A percentile compares a stretch with the other conserved stretches of the same genome.
phyloP scores from a whole-genome alignment of 2,888 invertebrate species.

The Epistrophe grossulariae region DNA sequence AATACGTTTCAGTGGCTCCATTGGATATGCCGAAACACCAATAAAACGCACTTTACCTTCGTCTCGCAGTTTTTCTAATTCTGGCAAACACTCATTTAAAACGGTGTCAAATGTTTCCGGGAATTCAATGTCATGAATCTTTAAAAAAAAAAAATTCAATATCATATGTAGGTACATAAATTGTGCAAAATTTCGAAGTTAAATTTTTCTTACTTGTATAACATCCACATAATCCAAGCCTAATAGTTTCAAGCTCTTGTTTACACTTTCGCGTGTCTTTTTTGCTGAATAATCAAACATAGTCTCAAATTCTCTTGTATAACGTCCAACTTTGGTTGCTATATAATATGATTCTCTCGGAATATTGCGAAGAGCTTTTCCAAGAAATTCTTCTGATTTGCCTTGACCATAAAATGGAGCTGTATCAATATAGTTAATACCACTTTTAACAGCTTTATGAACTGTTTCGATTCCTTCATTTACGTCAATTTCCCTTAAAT shows the following conservation, averaged over 20 bases:
- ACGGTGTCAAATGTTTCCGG: slow-evolving; percentile 90
- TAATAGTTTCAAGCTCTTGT: slow-evolving; percentile 89
- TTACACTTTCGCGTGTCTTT: slow-evolving; percentile 90
- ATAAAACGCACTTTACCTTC: slow-evolving; percentile 91
- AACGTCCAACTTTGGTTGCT: slow-evolving; percentile 96
- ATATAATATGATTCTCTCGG: slow-evolving; percentile 94
- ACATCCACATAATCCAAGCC: slow-evolving; percentile 94
- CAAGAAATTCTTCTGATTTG: slow-evolving; percentile 91
- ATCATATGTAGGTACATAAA: too few species aligned
- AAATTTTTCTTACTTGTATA: slow-evolving; percentile 88
- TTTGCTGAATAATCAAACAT: slow-evolving; percentile 95
- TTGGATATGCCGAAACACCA: slow-evolving; percentile 94
- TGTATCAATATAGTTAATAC: slow-evolving; percentile 96
- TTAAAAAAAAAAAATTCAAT: slow-evolving; percentile 68
- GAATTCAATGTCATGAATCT: slow-evolving; percentile 98
- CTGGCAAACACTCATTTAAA: slow-evolving; percentile 93
- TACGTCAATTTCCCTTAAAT: slow-evolving; percentile 86
- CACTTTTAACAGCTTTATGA: slow-evolving; percentile 88
- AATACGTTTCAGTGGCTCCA: slow-evolving; percentile 90
- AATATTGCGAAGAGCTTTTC: slow-evolving; percentile 91
- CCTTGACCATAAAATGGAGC: slow-evolving; percentile 97
- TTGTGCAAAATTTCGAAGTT: too few species aligned
- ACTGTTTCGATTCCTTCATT: slow-evolving; percentile 89
- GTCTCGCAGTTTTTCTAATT: slow-evolving; percentile 89
- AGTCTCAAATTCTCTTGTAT: slow-evolving; percentile 87